phyloP scores from a whole-genome alignment of 2,113 vertebrate species.

The Corythoichthys intestinalis region DNA sequence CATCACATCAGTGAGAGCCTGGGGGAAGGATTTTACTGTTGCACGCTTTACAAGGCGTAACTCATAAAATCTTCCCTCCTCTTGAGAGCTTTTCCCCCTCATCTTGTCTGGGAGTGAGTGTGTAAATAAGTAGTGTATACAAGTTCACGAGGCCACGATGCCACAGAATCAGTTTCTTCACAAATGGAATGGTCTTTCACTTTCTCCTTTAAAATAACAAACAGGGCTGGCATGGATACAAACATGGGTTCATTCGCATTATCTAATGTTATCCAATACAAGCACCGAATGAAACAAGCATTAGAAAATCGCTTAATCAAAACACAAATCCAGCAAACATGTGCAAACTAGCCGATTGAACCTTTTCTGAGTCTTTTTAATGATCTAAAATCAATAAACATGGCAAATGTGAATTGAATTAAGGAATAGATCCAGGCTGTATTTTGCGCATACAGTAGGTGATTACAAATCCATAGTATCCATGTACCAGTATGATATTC shows the following conservation, averaged over 20 bases:
- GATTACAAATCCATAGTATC: background rate
- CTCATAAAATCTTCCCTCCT: slow-evolving; percentile 43
- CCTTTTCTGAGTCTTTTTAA: background rate
- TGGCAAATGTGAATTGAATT: background rate
- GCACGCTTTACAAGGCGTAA: slow-evolving; percentile 53
- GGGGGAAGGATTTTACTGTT: slow-evolving; percentile 43
- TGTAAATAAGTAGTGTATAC: slow-evolving; percentile 26
- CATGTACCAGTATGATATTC: too few relatives aligned
- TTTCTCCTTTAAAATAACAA: background rate
- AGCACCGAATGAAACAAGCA: background rate
- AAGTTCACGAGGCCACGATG: slow-evolving; percentile 8
- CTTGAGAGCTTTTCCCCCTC: slow-evolving; percentile 43
- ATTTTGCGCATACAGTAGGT: background rate
- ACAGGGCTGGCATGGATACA: too few relatives aligned
- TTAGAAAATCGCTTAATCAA: background rate
- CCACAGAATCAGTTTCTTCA: slow-evolving; percentile 5
- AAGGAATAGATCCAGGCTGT: background rate
- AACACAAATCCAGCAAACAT: background rate
- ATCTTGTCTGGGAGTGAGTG: slow-evolving; percentile 30
- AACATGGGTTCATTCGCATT: background rate
- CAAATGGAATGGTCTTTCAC: slow-evolving; percentile 1
- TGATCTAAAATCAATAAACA: background rate
- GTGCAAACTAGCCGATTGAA: background rate
- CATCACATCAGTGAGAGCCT: slow-evolving; percentile 54
- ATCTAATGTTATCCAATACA: background rate